phyloP scores from a whole-genome alignment of 2,888 invertebrate genomes.

The Dolomedes plantarius region DNA sequence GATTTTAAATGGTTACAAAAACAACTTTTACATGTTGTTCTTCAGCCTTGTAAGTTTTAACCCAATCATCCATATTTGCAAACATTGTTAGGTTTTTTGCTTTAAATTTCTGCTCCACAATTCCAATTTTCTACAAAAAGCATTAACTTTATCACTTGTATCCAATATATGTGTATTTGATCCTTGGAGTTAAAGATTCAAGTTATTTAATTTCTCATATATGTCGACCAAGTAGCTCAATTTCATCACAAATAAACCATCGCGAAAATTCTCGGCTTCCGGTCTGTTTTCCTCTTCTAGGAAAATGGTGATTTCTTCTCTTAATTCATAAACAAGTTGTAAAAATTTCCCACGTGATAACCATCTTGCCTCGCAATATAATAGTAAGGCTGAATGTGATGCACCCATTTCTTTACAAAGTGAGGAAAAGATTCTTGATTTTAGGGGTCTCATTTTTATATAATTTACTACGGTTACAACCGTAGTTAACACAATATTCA shows the following conservation, averaged over 20 bases:
- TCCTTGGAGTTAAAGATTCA: slow-evolving; percentile 43
- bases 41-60: too few species aligned
- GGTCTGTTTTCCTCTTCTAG: slow-evolving; percentile 4
- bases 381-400: slow-evolving; percentile 5
- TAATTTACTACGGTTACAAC: slow-evolving; percentile 26
- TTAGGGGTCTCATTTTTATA: not conserved
- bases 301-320: slow-evolving; percentile 1
- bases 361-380: slow-evolving; percentile 9
- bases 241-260: slow-evolving; percentile 61
- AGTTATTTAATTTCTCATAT: slow-evolving; percentile 56
- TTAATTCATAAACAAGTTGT: slow-evolving; percentile 12
- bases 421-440: slow-evolving; percentile 4
- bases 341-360: slow-evolving; percentile 10
- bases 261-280: slow-evolving; percentile 20
- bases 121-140: slow-evolving; percentile 51
- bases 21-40: too few species aligned
- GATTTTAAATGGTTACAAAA: slow-evolving; percentile 22
- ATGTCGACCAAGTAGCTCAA: slow-evolving; percentile 53
- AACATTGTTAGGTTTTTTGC: too few species aligned
- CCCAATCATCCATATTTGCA: too few species aligned
- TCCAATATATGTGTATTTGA: slow-evolving; percentile 32
- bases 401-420: slow-evolving; percentile 10
- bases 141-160: slow-evolving; percentile 44
- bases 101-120: slow-evolving; percentile 53
- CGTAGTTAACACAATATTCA: slow-evolving; percentile 33